Percentiles rank a stretch among this genome's conserved stretches.
phyloP scores from a whole-genome alignment of 2,113 vertebrate genomes.

The Phoenicopterus ruber region DNA sequence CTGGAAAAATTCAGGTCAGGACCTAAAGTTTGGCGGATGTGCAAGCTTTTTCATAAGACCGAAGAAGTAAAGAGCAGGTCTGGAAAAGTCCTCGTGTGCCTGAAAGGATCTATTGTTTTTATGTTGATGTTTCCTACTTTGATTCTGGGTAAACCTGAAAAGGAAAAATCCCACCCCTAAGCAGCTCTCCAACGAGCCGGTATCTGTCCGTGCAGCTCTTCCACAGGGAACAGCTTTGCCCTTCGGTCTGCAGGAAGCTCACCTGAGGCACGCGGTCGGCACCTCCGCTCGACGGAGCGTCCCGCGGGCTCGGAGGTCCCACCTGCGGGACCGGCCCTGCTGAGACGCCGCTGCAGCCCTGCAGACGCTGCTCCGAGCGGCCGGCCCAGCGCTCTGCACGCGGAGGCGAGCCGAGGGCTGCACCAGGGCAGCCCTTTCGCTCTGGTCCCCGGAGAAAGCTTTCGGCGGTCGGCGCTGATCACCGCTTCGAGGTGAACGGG shows the following conservation, averaged over 20 bases:
- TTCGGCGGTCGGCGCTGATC: background rate
- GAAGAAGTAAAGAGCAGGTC: background rate
- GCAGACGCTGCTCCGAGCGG: too few species aligned
- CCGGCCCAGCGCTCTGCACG: rapidly evolving
- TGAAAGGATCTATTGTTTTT: background rate
- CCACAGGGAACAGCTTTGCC: background rate
- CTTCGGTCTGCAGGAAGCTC: background rate
- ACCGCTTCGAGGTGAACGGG: background rate
- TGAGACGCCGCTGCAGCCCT: background rate
- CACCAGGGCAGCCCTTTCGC: background rate
- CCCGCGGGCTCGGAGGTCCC: background rate
- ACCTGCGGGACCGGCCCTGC: background rate
- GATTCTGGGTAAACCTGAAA: background rate
- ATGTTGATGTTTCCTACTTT: background rate
- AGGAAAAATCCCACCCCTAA: background rate
- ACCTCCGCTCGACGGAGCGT: rapidly evolving
- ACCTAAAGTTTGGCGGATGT: background rate
- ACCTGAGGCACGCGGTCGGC: background rate
- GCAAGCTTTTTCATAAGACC: too few species aligned
- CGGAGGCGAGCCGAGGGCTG: background rate
- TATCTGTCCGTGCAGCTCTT: background rate
- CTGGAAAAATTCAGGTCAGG: background rate
- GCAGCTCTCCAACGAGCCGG: background rate
- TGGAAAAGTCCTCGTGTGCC: background rate
- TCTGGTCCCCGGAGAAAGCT: background rate